phyloP scores from a whole-genome alignment of 2,888 invertebrate genomes.

The Acanthosepion esculentum region DNA sequence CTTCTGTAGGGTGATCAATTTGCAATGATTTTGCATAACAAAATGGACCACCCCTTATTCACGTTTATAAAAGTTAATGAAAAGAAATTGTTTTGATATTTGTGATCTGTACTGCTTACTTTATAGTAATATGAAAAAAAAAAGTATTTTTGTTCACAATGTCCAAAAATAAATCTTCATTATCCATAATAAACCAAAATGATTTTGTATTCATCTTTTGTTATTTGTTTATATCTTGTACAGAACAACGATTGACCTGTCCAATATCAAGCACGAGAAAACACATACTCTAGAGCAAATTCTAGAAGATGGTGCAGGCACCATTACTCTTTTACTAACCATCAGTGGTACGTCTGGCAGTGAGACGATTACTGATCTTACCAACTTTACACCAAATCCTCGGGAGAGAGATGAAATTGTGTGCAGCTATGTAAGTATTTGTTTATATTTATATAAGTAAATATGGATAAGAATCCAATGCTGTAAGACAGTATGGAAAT shows the following conservation, averaged over 20 bases:
- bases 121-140: too few relatives aligned
- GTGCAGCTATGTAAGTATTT: constrained; percentile 82
- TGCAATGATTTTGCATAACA: too few relatives aligned
- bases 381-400: constrained; percentile 87
- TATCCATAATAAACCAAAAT: too few relatives aligned
- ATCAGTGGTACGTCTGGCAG: constrained; percentile 95
- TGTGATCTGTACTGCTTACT: too few relatives aligned
- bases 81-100: too few relatives aligned
- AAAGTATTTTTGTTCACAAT: too few relatives aligned
- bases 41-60: too few relatives aligned
- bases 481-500: too few relatives aligned
- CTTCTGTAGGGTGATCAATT: too few relatives aligned
- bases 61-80: too few relatives aligned
- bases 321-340: constrained; percentile 89
- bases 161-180: too few relatives aligned
- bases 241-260: constrained; percentile 90
- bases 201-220: neutral
- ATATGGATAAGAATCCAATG: too few relatives aligned
- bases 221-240: constrained; percentile 48
- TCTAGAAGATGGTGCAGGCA: constrained; percentile 89
- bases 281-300: constrained; percentile 93
- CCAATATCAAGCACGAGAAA: constrained; percentile 87
- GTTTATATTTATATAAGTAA: neutral
- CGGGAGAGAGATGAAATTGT: constrained; percentile 81
- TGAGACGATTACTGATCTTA: constrained; percentile 90